phyloP scores from a whole-genome alignment of 2,888 invertebrate species.

The Machimus atricapillus region DNA sequence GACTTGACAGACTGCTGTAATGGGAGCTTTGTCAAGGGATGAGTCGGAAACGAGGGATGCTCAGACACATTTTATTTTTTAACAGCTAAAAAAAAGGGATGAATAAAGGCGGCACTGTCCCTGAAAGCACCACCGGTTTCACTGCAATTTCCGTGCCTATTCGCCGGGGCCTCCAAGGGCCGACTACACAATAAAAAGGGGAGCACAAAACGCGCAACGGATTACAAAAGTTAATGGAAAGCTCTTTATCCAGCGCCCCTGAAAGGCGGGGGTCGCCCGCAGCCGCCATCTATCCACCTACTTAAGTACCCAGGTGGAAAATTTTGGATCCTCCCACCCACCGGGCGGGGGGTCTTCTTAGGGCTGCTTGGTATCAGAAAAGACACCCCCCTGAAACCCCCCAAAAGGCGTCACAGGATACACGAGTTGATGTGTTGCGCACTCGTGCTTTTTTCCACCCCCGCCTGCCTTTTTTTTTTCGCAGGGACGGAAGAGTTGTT shows the following conservation, averaged over 20 bases:
- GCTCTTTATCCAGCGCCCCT: not conserved
- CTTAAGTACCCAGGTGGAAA: constrained; percentile 4
- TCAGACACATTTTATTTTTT: not conserved
- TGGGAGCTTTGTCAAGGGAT: not conserved
- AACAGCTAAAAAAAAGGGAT: not conserved
- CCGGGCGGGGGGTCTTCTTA: not conserved
- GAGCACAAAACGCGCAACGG: not conserved
- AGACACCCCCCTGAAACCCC: not conserved
- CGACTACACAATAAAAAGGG: not conserved
- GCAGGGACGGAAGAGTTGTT: not conserved
- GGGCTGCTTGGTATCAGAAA: not conserved
- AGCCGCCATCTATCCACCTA: not conserved
- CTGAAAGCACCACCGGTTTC: not conserved
- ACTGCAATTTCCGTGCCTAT: not conserved
- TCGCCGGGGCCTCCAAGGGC: not conserved
- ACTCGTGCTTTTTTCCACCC: not conserved
- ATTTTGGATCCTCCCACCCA: not conserved
- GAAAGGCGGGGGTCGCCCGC: not conserved
- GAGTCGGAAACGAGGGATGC: not conserved
- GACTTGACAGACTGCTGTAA: not conserved
- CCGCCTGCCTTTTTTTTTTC: not conserved
- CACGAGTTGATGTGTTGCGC: not conserved
- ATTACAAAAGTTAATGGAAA: constrained; percentile 22
- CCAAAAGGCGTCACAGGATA: not conserved
- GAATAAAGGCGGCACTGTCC: not conserved